Base-by-base conservation (phyloP, 2,888 invertebrate species). In the Drosophila kanekoi region DNA sequence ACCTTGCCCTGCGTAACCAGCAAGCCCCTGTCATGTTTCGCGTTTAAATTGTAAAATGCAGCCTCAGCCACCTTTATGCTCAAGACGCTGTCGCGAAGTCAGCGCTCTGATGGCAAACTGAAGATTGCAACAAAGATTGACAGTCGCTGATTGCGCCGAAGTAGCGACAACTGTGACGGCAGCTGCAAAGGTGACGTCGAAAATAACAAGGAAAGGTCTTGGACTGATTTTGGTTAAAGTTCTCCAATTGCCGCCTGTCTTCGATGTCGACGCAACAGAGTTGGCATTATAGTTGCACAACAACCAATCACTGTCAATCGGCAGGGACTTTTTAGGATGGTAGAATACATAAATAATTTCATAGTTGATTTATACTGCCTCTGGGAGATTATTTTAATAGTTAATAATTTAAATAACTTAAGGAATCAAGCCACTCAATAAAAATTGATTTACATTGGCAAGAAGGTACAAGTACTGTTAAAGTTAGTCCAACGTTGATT, bases 101-200 rank as follows among this genome's bases (percentile, higher is more conserved):
- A 71, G 48, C 63, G 47, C 62, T 59, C 54, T 63, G 74, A 69
- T 79, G 74, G 68, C 70, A 78, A 81, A 63, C 77, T 72, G 64
- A 74, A 89, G 85, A 89, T 84, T 85, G 87, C 84, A 64, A 72
- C 77, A 84, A 65, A 84, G 85, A 85, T 85, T 85, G 87, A 85
- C 85, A 87, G 66, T 67, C 79, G 81, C 81, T 85, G 85, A 85
- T 85, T 85, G 87, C 81, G 65, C 73, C 51, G 51, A 58, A 58
- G 73, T 66, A 54, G 64, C 62, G 60, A 63, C 72, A 68, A 60
- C 65, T 67, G 74, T 45, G 49, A 53, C 68, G 62, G 67, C 69
- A 49, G 40, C 40, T 56, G 23, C 23, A 60, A 64, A 63, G 54
- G 53, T 64, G 71, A 65, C 45, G 45, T 60, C 57, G 53, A 41